Percentiles rank a stretch among this genome's conserved stretches.
These are phyloP conservation scores for Heliopora coerulea DNA, from an alignment of 92 coral and sea anemone species.

Conservation along the genomic window DNA sequence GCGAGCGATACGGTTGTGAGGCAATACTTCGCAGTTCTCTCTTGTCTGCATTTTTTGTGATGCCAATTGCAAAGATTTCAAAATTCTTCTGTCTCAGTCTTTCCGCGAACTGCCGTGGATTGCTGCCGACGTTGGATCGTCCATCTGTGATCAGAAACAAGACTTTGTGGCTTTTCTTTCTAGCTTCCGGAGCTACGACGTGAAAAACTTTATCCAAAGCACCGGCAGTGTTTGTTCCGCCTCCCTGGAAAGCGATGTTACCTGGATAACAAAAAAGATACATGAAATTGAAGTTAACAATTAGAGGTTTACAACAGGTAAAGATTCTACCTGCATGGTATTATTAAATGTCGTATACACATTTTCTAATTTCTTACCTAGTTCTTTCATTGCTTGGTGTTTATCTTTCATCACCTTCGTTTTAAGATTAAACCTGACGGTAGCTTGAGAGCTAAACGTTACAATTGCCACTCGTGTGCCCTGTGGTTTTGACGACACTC, in stretches of 20 bases:
- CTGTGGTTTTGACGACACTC: conserved; percentile 72
- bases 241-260: conserved; percentile 74
- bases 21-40: conserved; percentile 80
- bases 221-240: conserved; percentile 81
- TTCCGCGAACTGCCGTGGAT: conserved; percentile 65
- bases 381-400: conserved; percentile 55
- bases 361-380: conserved; percentile 76
- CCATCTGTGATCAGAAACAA: conserved; percentile 95
- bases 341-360: no score
- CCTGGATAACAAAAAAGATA: no score
- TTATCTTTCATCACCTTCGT: conserved; percentile 70
- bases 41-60: conserved; percentile 69
- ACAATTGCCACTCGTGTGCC: conserved; percentile 97
- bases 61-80: conserved; percentile 92
- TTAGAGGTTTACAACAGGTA: no score
- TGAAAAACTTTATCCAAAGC: conserved; percentile 75
- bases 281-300: no score
- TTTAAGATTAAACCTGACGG: conserved; percentile 68
- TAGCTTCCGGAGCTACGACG: conserved; percentile 68
- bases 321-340: no score
- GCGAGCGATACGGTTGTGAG: conserved; percentile 91
- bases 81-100: conserved; percentile 68
- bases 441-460: conserved; percentile 70
- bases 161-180: conserved; percentile 84
- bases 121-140: conserved; percentile 73